Evolutionary conservation across 2,888 invertebrate species (phyloP).

Genomic region (Euclidia mi): DNA sequence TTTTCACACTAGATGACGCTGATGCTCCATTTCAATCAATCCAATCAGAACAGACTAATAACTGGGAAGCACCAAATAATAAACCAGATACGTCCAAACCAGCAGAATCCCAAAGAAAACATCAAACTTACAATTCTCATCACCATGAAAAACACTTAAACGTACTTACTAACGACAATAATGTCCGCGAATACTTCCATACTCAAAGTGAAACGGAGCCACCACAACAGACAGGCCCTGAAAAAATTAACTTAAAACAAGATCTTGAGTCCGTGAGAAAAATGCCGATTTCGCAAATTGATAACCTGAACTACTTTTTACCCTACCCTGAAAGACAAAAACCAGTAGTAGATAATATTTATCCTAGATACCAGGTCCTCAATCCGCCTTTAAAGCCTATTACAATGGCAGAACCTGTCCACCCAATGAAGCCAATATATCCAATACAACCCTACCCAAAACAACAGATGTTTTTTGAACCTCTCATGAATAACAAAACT

Average conservation of each 20-base stretch:
- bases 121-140: constrained; percentile 40
- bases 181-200: constrained; percentile 50
- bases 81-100: constrained; percentile 22
- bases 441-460: constrained; percentile 11
- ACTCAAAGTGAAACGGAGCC: constrained; percentile 29
- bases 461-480: constrained; percentile 57
- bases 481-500: constrained; percentile 48
- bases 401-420: background rate
- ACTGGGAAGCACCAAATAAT: constrained; percentile 39
- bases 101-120: constrained; percentile 32
- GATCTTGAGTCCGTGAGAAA: constrained; percentile 60
- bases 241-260: constrained; percentile 52
- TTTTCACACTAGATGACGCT: constrained; percentile 66
- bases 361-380: constrained; percentile 8
- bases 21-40: constrained; percentile 67
- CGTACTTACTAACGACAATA: constrained; percentile 55
- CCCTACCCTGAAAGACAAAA: constrained; percentile 62
- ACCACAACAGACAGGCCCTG: constrained; percentile 36
- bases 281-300: constrained; percentile 61
- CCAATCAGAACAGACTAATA: constrained; percentile 56
- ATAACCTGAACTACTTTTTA: constrained; percentile 67
- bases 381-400: too few species aligned
- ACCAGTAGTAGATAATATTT: constrained; percentile 21
- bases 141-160: constrained; percentile 53
- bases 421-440: constrained; percentile 9